Conservation (phyloP, 2,797 vertebrate genomes). For the Mycteria americana region DNA sequence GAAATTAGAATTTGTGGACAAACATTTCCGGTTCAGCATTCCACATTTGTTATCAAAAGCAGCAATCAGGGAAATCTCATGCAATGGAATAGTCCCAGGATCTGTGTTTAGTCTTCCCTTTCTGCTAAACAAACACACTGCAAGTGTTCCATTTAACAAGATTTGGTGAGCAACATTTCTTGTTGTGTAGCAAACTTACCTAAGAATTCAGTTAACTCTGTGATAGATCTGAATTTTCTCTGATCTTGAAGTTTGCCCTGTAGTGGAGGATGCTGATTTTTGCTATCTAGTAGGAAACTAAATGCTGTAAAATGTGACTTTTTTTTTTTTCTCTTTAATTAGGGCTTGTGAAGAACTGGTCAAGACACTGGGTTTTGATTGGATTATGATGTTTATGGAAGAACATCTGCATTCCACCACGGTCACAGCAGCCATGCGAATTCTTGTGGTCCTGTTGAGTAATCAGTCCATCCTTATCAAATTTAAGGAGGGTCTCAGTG, state of each 20-base stretch:
- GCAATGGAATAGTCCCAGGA: neutral
- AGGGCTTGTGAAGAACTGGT: slow-evolving; percentile 96
- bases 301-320: neutral
- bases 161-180: neutral
- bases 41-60: neutral
- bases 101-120: neutral
- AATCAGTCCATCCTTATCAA: slow-evolving; percentile 90
- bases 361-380: slow-evolving; percentile 93
- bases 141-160: neutral
- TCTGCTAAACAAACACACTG: neutral
- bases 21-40: neutral
- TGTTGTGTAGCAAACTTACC: neutral
- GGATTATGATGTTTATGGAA: slow-evolving; percentile 98
- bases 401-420: slow-evolving; percentile 95
- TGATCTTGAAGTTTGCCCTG: neutral
- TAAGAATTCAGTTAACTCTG: neutral
- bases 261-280: neutral
- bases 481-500: slow-evolving; percentile 94
- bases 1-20: neutral
- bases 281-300: neutral
- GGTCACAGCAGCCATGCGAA: slow-evolving; percentile 91
- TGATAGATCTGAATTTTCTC: neutral
- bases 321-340: neutral
- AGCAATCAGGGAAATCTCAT: neutral
- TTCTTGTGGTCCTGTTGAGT: slow-evolving; percentile 92